Conservation (phyloP, 2,888 invertebrate genomes). For the Xestoiulus laeticollis region DNA sequence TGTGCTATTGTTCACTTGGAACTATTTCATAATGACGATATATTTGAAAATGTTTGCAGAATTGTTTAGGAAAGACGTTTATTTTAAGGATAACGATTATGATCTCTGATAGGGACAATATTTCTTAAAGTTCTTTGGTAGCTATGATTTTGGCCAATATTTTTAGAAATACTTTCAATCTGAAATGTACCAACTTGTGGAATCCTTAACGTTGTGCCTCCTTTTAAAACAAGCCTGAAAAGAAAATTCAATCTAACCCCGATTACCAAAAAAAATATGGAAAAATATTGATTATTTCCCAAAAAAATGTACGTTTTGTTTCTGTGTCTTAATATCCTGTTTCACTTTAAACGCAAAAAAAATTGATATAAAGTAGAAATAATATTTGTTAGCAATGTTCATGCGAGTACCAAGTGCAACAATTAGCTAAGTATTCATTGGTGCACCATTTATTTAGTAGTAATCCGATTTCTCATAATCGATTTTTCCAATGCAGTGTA, state of each 20-base stretch:
- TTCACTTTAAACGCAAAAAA: constrained; percentile 31
- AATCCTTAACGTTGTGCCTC: background rate
- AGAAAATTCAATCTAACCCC: background rate
- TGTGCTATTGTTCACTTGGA: too few species aligned
- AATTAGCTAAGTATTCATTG: constrained; percentile 40
- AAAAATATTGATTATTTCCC: background rate
- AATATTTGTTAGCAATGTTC: constrained; percentile 40
- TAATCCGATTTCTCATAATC: constrained; percentile 39
- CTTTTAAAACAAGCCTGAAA: constrained; percentile 1
- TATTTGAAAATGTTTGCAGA: too few species aligned
- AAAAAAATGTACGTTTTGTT: constrained; percentile 40
- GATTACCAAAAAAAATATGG: background rate
- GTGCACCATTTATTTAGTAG: constrained; percentile 43
- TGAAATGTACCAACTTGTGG: background rate
- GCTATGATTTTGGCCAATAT: background rate
- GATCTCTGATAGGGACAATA: background rate
- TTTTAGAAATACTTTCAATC: background rate
- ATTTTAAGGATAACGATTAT: too few species aligned
- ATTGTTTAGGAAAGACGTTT: too few species aligned
- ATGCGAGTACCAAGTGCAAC: constrained; percentile 41
- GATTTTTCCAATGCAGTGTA: constrained; percentile 34
- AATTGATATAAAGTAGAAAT: constrained; percentile 32
- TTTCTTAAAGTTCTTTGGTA: background rate
- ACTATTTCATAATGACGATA: too few species aligned
- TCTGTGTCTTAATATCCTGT: constrained; percentile 40